Evolutionary conservation across 2,888 invertebrate genomes (phyloP).

Genomic region (Spilosoma lubricipeda): DNA sequence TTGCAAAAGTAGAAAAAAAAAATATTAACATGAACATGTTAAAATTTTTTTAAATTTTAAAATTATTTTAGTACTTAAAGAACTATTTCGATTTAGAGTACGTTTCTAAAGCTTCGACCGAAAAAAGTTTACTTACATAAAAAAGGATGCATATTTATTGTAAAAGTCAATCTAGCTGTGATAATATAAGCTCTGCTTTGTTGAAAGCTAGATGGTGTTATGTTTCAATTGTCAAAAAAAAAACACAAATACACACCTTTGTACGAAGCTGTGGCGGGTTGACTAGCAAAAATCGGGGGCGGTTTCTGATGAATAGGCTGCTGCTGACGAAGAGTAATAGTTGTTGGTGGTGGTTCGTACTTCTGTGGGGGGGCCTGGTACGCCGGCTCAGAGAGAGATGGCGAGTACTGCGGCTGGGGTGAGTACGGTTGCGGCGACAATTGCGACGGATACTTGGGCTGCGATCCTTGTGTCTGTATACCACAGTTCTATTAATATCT

Average conservation of each 20-base stretch:
- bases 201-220: too few species aligned
- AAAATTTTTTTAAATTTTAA: too few species aligned
- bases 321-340: conserved; percentile 90
- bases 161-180: too few species aligned
- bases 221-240: too few species aligned
- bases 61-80: too few species aligned
- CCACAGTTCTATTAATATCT: neutral
- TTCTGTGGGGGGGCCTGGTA: conserved; percentile 88
- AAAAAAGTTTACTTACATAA: too few species aligned
- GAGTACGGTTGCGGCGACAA: conserved; percentile 63
- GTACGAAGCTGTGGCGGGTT: conserved; percentile 92
- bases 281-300: conserved; percentile 91
- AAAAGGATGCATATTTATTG: too few species aligned
- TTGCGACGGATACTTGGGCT: conserved; percentile 54
- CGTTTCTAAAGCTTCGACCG: too few species aligned
- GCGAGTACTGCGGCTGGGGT: conserved; percentile 61
- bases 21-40: too few species aligned
- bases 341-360: conserved; percentile 88
- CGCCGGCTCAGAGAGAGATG: conserved; percentile 69
- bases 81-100: too few species aligned
- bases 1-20: too few species aligned
- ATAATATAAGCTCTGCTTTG: too few species aligned
- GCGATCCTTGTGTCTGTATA: conserved; percentile 56
- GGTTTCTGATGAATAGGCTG: conserved; percentile 92
- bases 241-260: conserved; percentile 87